A percentile compares a stretch with the other conserved stretches of the same genome.
These are phyloP conservation scores for Eumeta japonica DNA, from an alignment of 1,140 invertebrate genomes.

Conservation along the genomic window DNA sequence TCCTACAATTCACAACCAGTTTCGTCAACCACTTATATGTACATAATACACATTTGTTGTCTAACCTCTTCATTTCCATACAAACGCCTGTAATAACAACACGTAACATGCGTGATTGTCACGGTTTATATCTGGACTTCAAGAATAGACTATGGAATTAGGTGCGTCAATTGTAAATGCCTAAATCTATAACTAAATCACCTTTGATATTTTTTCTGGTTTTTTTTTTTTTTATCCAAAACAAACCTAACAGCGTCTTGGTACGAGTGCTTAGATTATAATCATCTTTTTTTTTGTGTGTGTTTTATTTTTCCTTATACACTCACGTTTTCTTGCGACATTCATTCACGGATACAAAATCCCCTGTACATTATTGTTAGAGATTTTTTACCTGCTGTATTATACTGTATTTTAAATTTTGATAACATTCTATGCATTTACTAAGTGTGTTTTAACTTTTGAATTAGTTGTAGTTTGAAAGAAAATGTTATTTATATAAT, in stretches of 20 bases:
- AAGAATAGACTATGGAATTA: constrained; percentile 54
- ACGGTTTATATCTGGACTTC: constrained; percentile 54
- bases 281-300: constrained; percentile 19
- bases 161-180: constrained; percentile 50
- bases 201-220: constrained; percentile 29
- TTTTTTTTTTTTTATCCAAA: constrained; percentile 20
- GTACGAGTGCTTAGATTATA: constrained; percentile 53
- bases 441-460: no score
- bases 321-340: no score
- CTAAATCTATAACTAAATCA: constrained; percentile 21
- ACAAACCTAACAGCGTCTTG: constrained; percentile 52
- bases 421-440: neutral
- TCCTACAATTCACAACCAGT: no score
- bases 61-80: no score
- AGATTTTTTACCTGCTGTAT: constrained; percentile 1
- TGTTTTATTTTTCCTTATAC: constrained; percentile 16
- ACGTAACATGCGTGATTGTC: no score
- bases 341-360: no score
- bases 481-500: no score
- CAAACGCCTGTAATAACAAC: no score
- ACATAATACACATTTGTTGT: no score
- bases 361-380: no score
- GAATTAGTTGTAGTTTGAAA: neutral
- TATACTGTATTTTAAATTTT: neutral
- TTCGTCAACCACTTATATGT: no score